Base-by-base conservation (phyloP, 1,140 invertebrate species). In the Lutraria rhynchaena region DNA sequence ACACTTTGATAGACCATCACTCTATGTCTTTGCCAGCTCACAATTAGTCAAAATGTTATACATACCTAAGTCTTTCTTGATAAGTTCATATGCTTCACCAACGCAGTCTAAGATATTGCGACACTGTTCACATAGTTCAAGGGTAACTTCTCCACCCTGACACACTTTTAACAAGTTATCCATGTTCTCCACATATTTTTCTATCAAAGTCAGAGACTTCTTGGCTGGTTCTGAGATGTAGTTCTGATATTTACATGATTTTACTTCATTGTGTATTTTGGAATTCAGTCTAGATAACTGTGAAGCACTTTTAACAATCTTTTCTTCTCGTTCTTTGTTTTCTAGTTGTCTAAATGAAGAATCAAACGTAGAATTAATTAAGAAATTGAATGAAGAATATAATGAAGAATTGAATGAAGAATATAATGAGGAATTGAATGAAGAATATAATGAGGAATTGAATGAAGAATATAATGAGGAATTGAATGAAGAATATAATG, bases 271-370 rank as follows among this genome's bases (percentile, higher is more conserved):
- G 19, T 78, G 65, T 5, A 87, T 27, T 55, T 74, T 81, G 22
- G 67, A 80, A 41, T 46, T 74, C 0, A 83, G 57, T 27, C 83
- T 75, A n/a, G 24, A 65, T 19, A 80, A 41, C 9, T 75, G 24
- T 1, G n/a, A 70, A 13, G 77, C 53, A 55, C 60, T 31, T 53
- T 67, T 75, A 13, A 75, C 46, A 19, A 82, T 73, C 35, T 71
- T 83, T n/a, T 83, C 70, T 57, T 65, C 51, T 46, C 71, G 70
- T 37, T 85, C 83, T 71, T 74, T 76, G 31, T 83, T 78, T 57
- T 87, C 85, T 81, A 69, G 58, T 49, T 86, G 83, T 37, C 85
- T 86, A n/a, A 37, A 57, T 61, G 41, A 27, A 71, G 37, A 63
- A 15, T n/a, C n/a, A n/a, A n/a, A n/a, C n/a, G n/a, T n/a, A n/a